These are phyloP conservation scores for Xiphophorus maculatus DNA, from an alignment of 2,113 vertebrate species.

Conservation along the genomic window DNA sequence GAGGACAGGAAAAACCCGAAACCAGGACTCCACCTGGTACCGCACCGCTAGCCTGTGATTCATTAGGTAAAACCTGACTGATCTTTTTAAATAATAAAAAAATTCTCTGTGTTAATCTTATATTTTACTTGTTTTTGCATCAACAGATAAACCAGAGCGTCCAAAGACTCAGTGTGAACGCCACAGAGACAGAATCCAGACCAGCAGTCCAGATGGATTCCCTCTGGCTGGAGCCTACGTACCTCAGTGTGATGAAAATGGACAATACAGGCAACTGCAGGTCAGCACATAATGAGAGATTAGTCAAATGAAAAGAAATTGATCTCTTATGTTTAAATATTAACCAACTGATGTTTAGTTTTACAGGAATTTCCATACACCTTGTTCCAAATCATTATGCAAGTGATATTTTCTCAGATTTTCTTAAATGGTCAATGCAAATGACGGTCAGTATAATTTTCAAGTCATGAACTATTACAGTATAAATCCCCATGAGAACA, in stretches of 20 bases:
- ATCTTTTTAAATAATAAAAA: not conserved
- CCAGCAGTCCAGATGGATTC: constrained; percentile 42
- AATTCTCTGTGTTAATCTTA: not conserved
- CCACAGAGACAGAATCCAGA: constrained; percentile 63
- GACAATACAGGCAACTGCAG: constrained; percentile 76
- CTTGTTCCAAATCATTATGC: too few species aligned
- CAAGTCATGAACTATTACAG: too few species aligned
- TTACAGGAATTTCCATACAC: too few species aligned
- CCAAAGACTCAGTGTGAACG: constrained; percentile 69
- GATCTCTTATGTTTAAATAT: too few species aligned
- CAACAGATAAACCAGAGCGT: constrained; percentile 17
- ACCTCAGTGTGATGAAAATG: constrained; percentile 81
- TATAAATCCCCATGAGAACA: too few species aligned
- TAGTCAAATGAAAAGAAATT: not conserved
- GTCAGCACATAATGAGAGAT: constrained; percentile 6
- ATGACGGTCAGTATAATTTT: too few species aligned
- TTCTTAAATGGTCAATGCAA: too few species aligned
- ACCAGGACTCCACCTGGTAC: constrained; percentile 79
- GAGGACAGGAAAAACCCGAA: constrained; percentile 81
- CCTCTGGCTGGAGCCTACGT: constrained; percentile 64
- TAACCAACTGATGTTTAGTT: too few species aligned
- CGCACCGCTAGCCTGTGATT: constrained; percentile 30
- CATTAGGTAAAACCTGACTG: constrained; percentile 8
- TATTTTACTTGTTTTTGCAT: not conserved
- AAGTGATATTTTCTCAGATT: too few species aligned